phyloP scores from a whole-genome alignment of 2,113 vertebrate species.

The Setophaga petechia region DNA sequence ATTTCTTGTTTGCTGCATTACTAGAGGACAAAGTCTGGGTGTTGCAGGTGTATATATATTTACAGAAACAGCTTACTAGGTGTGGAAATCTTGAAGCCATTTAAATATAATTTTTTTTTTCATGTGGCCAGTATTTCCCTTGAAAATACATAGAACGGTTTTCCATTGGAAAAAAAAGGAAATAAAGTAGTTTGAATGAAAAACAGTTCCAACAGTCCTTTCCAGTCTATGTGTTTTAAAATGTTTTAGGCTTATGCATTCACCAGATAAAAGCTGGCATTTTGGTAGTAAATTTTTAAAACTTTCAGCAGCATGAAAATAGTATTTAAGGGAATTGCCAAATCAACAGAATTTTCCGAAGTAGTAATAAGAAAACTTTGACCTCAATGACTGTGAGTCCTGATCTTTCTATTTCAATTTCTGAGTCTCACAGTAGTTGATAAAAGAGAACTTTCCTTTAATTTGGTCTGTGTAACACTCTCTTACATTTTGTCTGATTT shows the following conservation, averaged over 20 bases:
- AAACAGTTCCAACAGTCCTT: not conserved
- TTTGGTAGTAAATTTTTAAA: not conserved
- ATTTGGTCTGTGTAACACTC: not conserved
- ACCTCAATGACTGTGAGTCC: not conserved
- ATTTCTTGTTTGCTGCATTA: not conserved
- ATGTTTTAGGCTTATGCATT: not conserved
- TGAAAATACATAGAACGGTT: not conserved
- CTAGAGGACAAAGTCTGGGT: not conserved
- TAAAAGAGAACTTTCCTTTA: not conserved
- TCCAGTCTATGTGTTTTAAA: not conserved
- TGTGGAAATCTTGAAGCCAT: not conserved
- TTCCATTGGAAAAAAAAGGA: not conserved
- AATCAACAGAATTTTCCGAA: not conserved
- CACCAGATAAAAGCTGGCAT: not conserved
- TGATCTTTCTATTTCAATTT: not conserved
- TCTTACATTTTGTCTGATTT: conserved; percentile 36
- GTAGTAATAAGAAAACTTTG: not conserved
- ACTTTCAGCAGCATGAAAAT: not conserved
- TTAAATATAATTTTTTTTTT: not conserved
- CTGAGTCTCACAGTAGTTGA: not conserved
- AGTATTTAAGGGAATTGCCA: not conserved
- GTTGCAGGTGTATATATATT: not conserved
- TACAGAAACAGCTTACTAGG: not conserved
- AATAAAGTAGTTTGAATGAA: not conserved
- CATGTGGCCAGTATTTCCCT: not conserved